Base-by-base conservation (phyloP, 2,888 invertebrate genomes). In the Carabus problematicus region DNA sequence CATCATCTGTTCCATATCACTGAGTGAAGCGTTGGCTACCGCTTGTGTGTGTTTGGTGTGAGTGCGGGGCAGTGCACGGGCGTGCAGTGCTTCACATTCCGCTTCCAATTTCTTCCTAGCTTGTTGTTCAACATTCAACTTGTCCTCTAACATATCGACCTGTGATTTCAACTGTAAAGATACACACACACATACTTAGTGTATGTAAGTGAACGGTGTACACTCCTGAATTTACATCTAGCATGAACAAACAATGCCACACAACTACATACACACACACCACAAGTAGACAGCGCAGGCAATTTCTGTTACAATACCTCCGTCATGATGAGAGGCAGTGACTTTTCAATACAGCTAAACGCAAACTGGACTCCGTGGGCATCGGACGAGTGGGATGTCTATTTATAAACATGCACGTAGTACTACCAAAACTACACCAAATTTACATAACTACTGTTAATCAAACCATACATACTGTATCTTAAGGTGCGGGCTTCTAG, bases 301-400 rank as follows among this genome's bases (percentile, higher is more conserved):
- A 49, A 16, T 42, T 29, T 39, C 41, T 49, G 49, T 66, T 55
- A 72, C 73, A 75, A 73, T 88, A 89, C 89, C 89, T 89, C 87
- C 81, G 84, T 84, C 73, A 87, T 82, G 81, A 89, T 87, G 78
- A 82, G 79, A 73, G 87, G 86, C 79, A 89, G 85, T 77, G 88
- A 87, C 81, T 87, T 88, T 84, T 89, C 88, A 77, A 89, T 87
- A 85, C 89, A 89, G 82, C 85, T 84, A 84, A 86, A 89, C 81
- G 89, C 89, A 83, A 89, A 89, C 76, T 82, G 79, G 77, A 85
- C 77, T 74, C 82, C 82, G 75, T 78, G 78, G 74, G 77, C 76
- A 73, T 76, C 76, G 72, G 75, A 71, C 69, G 74, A 29, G 6
- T 29, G 66, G 70, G 72, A 71, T 47, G 72, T 29, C 52, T 52